phyloP scores from a whole-genome alignment of 2,888 invertebrate genomes.

The Agrochola litura region DNA sequence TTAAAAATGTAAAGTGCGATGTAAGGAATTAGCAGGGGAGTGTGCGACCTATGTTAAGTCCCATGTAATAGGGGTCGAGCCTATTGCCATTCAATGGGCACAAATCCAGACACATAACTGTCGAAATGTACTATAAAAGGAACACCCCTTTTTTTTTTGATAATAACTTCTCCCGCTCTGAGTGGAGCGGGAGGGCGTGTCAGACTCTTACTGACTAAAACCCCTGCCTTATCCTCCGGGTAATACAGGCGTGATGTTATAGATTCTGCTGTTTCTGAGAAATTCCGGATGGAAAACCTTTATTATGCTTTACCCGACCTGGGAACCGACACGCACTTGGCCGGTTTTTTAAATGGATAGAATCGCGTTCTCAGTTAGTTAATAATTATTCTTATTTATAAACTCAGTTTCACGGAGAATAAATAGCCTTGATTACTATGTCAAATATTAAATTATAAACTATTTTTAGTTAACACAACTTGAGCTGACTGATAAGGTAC shows the following conservation, averaged over 20 bases:
- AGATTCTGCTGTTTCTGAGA: not conserved
- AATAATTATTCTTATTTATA: not conserved
- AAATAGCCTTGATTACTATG: conserved; percentile 23
- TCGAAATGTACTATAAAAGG: not conserved
- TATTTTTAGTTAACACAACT: conserved; percentile 8
- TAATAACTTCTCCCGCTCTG: too few relatives aligned
- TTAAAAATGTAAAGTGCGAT: too few relatives aligned
- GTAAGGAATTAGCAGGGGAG: too few relatives aligned
- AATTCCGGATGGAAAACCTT: not conserved
- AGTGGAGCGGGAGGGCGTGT: too few relatives aligned
- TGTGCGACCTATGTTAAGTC: not conserved
- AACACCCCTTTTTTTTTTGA: not conserved
- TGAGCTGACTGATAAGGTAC: not conserved
- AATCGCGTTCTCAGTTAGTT: not conserved
- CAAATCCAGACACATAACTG: not conserved
- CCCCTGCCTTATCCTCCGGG: not conserved
- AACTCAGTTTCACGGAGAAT: conserved; percentile 2
- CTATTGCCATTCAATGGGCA: not conserved
- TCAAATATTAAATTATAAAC: conserved; percentile 12
- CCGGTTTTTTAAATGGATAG: too few relatives aligned
- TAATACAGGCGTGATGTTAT: not conserved
- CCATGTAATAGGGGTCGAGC: not conserved
- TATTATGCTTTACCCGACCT: not conserved
- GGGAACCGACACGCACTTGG: too few relatives aligned
- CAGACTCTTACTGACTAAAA: too few relatives aligned